Percentiles rank a stretch among this genome's conserved stretches.
Conservation (phyloP, 2,113 vertebrate species). For the Morone saxatilis region DNA sequence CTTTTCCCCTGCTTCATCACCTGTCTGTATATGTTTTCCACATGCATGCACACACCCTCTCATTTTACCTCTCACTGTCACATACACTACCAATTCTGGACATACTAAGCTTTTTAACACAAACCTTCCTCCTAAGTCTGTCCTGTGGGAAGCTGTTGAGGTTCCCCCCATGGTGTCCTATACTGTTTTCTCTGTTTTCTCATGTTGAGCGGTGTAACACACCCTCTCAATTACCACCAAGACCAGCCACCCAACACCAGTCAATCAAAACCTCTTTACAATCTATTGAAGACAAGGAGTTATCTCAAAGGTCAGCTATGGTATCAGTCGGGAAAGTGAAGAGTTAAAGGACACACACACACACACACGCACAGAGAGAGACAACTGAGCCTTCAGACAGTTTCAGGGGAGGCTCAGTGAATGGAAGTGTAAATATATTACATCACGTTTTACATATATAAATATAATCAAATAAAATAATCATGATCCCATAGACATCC, state of each 20-base stretch:
- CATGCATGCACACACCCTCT: neutral
- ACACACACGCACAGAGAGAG: neutral
- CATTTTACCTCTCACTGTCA: slow-evolving; percentile 28
- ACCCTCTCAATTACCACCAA: slow-evolving; percentile 30
- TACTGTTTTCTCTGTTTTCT: slow-evolving; percentile 50
- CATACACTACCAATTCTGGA: slow-evolving; percentile 9
- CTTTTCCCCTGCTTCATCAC: neutral
- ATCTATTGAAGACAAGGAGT: slow-evolving; percentile 34
- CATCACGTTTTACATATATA: too few species aligned
- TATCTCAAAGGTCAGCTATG: slow-evolving; percentile 56
- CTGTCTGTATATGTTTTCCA: slow-evolving; percentile 22
- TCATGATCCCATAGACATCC: too few species aligned
- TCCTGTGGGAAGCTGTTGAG: slow-evolving; percentile 43
- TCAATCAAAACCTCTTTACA: slow-evolving; percentile 37
- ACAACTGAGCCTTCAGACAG: too few species aligned
- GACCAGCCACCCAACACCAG: slow-evolving; percentile 51
- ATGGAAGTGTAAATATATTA: too few species aligned
- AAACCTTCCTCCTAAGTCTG: neutral
- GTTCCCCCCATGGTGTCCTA: slow-evolving; percentile 48
- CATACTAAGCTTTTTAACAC: slow-evolving; percentile 23
- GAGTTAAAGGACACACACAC: slow-evolving; percentile 32
- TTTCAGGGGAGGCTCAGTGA: too few species aligned
- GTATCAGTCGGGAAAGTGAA: slow-evolving; percentile 30
- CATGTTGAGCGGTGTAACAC: slow-evolving; percentile 25
- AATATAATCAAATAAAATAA: too few species aligned